Percentiles rank a stretch among this genome's conserved stretches.
These are phyloP conservation scores for Rhynchonycteris naso DNA, from an alignment of 2,797 vertebrate genomes.

Conservation along the genomic window DNA sequence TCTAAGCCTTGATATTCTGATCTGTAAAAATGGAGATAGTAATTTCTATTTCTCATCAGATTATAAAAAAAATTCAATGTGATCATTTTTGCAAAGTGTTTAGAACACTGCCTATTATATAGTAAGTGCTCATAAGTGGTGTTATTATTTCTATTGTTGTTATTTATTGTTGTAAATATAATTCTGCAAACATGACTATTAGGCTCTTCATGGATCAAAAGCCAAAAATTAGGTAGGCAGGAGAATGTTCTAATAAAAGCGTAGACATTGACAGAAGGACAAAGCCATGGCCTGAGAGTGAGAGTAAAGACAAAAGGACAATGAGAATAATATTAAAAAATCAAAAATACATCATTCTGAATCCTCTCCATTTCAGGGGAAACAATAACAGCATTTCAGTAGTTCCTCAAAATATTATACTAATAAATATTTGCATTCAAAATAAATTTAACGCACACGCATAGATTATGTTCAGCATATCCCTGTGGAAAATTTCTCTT, in stretches of 20 bases:
- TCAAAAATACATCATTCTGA: not conserved
- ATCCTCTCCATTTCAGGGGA: not conserved
- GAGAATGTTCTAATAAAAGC: not conserved
- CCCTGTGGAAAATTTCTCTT: not conserved
- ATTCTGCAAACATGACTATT: not conserved
- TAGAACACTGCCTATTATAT: not conserved
- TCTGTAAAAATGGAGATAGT: not conserved
- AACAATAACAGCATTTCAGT: not conserved
- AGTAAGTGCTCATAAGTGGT: not conserved
- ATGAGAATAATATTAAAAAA: not conserved
- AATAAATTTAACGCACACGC: not conserved
- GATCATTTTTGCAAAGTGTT: not conserved
- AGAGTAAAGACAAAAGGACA: not conserved
- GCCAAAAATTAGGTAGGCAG: not conserved
- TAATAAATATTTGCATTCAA: not conserved
- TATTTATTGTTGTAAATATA: not conserved
- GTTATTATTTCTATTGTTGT: not conserved
- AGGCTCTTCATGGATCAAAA: not conserved
- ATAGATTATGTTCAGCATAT: not conserved
- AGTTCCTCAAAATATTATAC: not conserved
- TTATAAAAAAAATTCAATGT: constrained; percentile 19
- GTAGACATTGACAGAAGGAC: not conserved
- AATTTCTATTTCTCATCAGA: not conserved
- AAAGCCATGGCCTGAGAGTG: not conserved
- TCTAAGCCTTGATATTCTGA: not conserved